Evolutionary conservation across 2,888 invertebrate species (phyloP).

Genomic region (Drosophila antonietae): DNA sequence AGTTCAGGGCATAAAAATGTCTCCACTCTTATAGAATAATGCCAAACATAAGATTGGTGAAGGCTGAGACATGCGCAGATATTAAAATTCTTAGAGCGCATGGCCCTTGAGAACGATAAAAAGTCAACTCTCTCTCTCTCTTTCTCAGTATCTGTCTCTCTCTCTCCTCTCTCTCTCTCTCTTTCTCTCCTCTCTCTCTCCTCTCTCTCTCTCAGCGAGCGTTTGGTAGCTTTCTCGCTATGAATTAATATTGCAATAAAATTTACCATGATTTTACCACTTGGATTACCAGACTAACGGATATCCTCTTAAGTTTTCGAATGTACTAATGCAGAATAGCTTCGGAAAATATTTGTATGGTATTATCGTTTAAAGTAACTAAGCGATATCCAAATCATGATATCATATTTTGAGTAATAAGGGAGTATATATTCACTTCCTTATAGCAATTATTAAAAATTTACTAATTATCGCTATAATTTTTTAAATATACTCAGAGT

Average conservation of each 20-base stretch:
- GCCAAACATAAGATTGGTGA: slow-evolving; percentile 8
- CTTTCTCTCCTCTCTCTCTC: too few species aligned
- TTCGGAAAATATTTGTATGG: background rate
- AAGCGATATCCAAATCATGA: too few species aligned
- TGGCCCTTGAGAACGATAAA: slow-evolving; percentile 12
- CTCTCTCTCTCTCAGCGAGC: background rate
- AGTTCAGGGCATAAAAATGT: slow-evolving; percentile 19
- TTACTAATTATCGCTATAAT: too few species aligned
- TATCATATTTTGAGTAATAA: too few species aligned
- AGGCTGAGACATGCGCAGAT: slow-evolving; percentile 28
- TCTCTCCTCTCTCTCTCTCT: background rate
- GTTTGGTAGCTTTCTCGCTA: background rate
- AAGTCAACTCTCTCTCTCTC: background rate
- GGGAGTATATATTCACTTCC: too few species aligned
- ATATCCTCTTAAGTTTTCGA: background rate
- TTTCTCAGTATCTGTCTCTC: background rate
- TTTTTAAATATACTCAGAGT: too few species aligned
- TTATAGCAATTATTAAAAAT: too few species aligned
- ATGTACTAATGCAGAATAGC: background rate
- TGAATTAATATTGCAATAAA: slow-evolving; percentile 7
- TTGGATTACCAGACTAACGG: too few species aligned
- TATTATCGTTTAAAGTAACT: too few species aligned
- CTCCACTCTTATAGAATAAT: slow-evolving; percentile 27
- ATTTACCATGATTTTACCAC: background rate
- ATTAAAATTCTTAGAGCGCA: slow-evolving; percentile 67